These are phyloP conservation scores for Anisognathus igniventris DNA, from an alignment of 2,797 vertebrate species.

Conservation along the genomic window DNA sequence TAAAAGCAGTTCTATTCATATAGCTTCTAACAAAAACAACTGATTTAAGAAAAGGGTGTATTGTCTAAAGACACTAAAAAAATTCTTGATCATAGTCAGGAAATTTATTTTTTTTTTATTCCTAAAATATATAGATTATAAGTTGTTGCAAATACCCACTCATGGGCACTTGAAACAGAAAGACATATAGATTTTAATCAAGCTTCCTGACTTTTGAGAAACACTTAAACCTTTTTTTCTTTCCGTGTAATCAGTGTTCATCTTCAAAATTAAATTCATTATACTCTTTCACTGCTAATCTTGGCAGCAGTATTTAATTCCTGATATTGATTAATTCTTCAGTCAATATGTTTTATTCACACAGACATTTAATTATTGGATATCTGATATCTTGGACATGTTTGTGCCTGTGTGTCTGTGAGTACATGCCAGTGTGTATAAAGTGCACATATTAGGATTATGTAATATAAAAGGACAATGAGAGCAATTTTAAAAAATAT, in stretches of 20 bases:
- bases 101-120: background rate
- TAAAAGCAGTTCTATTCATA: background rate
- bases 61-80: background rate
- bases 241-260: background rate
- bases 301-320: background rate
- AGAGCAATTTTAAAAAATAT: background rate
- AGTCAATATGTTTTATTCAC: background rate
- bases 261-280: conserved; percentile 1
- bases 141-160: background rate
- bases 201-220: background rate
- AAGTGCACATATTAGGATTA: background rate
- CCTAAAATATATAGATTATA: background rate
- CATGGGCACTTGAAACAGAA: background rate
- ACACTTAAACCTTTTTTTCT: background rate
- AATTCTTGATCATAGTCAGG: background rate
- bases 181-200: background rate
- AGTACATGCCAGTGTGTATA: background rate
- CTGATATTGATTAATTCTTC: background rate
- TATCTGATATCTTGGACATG: background rate
- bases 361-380: background rate
- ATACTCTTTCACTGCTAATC: background rate
- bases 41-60: background rate
- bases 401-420: background rate
- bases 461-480: background rate
- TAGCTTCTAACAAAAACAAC: background rate